Evolutionary conservation across 2,888 invertebrate species (phyloP).

Genomic region (Axea sp.): DNA sequence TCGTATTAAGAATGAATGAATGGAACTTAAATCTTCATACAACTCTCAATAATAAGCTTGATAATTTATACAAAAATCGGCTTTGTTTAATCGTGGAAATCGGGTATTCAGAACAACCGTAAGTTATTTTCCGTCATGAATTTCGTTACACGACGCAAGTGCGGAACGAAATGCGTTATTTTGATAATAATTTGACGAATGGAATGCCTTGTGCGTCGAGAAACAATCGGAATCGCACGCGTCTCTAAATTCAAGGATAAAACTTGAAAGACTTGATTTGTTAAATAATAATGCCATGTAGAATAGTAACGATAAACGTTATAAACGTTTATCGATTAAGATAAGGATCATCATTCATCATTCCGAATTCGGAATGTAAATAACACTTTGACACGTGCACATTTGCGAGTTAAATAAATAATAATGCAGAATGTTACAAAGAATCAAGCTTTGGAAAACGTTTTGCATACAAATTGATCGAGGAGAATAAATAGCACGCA

Average conservation of each 20-base stretch:
- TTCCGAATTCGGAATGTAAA: conserved; percentile 8
- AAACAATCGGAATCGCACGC: conserved; percentile 5
- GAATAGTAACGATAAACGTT: too few relatives aligned
- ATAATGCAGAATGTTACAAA: too few relatives aligned
- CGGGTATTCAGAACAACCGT: neutral
- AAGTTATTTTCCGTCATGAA: conserved; percentile 2
- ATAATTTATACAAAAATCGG: too few relatives aligned
- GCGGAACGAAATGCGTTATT: conserved; percentile 7
- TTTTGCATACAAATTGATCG: neutral
- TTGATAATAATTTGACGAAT: conserved; percentile 8
- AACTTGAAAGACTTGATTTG: too few relatives aligned
- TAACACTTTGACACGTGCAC: conserved; percentile 19
- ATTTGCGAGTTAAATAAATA: too few relatives aligned
- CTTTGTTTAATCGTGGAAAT: neutral
- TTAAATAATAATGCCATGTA: too few relatives aligned
- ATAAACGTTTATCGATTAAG: neutral
- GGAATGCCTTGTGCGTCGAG: neutral
- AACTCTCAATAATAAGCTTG: too few relatives aligned
- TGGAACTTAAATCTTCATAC: too few relatives aligned
- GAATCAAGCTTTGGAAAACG: too few relatives aligned
- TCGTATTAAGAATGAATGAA: too few relatives aligned
- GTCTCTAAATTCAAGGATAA: neutral
- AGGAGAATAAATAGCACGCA: neutral
- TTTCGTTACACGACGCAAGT: neutral
- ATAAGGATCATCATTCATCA: neutral